phyloP scores from a whole-genome alignment of 30 jellyfish, hydroid and myxozoan species.

The Cassiopea xamachana region DNA sequence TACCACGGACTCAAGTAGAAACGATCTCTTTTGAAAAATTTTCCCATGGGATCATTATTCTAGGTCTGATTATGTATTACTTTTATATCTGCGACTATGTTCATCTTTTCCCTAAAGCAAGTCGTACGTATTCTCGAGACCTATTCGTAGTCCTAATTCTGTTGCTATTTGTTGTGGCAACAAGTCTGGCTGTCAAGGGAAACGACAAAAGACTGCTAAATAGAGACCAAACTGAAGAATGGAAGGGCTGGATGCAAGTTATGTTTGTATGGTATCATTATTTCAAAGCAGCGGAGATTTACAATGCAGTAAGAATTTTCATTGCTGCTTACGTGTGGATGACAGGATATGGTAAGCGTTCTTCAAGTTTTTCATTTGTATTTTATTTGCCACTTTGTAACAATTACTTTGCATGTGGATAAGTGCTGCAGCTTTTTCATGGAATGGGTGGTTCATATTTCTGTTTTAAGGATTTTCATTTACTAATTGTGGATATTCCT shows the following conservation, averaged over 20 bases:
- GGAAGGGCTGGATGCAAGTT: constrained; percentile 99
- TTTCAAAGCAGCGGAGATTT: constrained; percentile 94
- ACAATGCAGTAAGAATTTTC: constrained; percentile 87
- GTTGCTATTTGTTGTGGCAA: constrained; percentile 71
- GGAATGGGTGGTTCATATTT: too few relatives aligned
- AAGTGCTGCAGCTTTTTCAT: too few relatives aligned
- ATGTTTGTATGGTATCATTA: constrained; percentile 99
- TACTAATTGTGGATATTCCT: too few relatives aligned
- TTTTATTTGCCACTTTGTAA: too few relatives aligned
- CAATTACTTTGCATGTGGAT: too few relatives aligned
- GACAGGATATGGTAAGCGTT: constrained; percentile 93
- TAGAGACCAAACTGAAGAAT: constrained; percentile 98
- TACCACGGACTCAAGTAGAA: constrained; percentile 28
- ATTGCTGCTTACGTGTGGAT: constrained; percentile 98
- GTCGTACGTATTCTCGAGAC: constrained; percentile 91
- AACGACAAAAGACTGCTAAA: constrained; percentile 74
- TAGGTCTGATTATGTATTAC: constrained; percentile 86
- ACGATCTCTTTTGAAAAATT: constrained; percentile 57
- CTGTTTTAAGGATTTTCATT: too few relatives aligned
- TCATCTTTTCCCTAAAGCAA: constrained; percentile 89
- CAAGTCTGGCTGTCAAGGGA: constrained; percentile 59
- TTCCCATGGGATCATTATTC: constrained; percentile 53
- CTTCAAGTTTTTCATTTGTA: not conserved
- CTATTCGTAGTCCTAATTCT: constrained; percentile 65
- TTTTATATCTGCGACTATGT: constrained; percentile 89